Percentiles rank a stretch among this genome's conserved stretches.
These are phyloP conservation scores for Diadumene lineata DNA, from an alignment of 92 coral and sea anemone genomes.

Conservation along the genomic window DNA sequence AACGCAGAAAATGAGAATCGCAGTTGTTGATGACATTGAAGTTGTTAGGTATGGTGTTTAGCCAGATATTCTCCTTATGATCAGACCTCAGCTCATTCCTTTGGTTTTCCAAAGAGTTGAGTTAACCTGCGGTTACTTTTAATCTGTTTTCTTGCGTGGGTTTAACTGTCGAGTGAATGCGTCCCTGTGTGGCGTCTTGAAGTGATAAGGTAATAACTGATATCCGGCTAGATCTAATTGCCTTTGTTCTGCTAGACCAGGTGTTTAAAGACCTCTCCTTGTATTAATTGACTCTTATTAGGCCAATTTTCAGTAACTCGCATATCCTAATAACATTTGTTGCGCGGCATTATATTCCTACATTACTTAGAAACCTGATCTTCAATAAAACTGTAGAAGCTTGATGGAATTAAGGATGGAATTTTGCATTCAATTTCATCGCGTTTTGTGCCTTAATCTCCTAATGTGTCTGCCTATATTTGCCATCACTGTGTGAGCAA, in stretches of 20 bases:
- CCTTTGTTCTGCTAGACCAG: slow-evolving; percentile 17
- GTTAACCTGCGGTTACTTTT: slow-evolving; percentile 15
- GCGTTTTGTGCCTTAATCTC: background rate
- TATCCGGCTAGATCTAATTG: slow-evolving; percentile 31
- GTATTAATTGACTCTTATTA: slow-evolving; percentile 23
- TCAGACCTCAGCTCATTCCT: slow-evolving; percentile 20
- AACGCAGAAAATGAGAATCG: background rate
- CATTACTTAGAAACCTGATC: background rate
- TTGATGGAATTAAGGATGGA: background rate
- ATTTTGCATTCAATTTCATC: slow-evolving; percentile 1
- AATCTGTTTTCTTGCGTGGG: slow-evolving; percentile 14
- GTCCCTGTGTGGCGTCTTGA: slow-evolving; percentile 14
- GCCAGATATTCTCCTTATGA: no score
- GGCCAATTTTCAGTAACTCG: background rate
- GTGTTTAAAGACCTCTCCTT: slow-evolving; percentile 11
- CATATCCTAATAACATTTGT: background rate
- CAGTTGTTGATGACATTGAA: slow-evolving; percentile 18
- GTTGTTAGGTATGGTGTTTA: no score
- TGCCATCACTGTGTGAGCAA: background rate
- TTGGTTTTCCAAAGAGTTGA: slow-evolving; percentile 1
- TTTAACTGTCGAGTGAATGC: background rate
- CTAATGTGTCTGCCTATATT: background rate
- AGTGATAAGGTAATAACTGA: slow-evolving; percentile 21
- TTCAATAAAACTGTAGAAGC: background rate
- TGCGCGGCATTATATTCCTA: background rate